Conservation (phyloP, 2,113 vertebrate species). For the Myxocyprinus asiaticus region DNA sequence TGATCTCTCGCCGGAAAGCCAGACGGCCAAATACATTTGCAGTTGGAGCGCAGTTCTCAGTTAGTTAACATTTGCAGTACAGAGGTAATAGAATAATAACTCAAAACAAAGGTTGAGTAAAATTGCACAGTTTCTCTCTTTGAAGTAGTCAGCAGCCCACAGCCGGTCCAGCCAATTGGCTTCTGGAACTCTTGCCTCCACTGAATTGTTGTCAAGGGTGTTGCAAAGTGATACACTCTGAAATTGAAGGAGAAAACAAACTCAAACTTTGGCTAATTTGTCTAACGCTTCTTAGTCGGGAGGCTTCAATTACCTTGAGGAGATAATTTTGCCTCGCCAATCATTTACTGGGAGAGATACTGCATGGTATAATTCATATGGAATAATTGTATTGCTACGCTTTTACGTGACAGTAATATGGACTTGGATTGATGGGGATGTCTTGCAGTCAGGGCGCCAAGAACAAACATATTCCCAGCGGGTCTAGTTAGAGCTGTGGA, state of each 20-base stretch:
- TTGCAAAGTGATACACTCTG: conserved; percentile 39
- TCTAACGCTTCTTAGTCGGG: conserved; percentile 67
- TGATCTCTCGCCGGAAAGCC: conserved; percentile 18
- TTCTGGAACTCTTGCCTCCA: conserved; percentile 43
- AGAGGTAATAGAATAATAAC: conserved; percentile 35
- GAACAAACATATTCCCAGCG: conserved; percentile 83
- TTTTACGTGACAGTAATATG: conserved; percentile 87
- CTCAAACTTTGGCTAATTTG: conserved; percentile 66
- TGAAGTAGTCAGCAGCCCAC: conserved; percentile 38
- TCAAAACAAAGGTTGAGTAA: conserved; percentile 81
- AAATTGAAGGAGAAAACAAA: conserved; percentile 66
- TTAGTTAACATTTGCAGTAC: conserved; percentile 40
- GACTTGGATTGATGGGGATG: conserved; percentile 82
- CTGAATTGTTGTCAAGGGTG: conserved; percentile 45
- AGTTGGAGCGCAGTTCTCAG: background rate
- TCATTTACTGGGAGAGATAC: conserved; percentile 77
- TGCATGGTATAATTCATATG: conserved; percentile 78
- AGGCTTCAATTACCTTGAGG: conserved; percentile 67
- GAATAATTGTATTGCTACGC: conserved; percentile 81
- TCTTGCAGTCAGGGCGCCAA: conserved; percentile 82
- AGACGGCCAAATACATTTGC: conserved; percentile 25
- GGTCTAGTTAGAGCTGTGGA: conserved; percentile 84
- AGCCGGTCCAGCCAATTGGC: background rate
- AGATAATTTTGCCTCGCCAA: conserved; percentile 67
- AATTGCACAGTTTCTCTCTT: conserved; percentile 32